phyloP scores from a whole-genome alignment of 2,113 vertebrate species.

The Garra rufa region DNA sequence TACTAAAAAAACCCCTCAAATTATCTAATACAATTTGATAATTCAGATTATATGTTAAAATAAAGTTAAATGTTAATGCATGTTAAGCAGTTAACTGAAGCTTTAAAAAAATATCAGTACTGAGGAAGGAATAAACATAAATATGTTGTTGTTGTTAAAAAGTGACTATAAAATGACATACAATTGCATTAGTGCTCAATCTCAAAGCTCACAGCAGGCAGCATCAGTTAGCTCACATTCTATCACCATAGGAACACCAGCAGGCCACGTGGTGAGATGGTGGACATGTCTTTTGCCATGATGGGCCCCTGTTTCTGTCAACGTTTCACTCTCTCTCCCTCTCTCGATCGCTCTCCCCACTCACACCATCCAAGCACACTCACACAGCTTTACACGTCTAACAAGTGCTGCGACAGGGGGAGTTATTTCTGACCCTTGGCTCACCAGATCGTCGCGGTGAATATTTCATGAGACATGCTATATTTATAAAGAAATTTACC shows the following conservation, averaged over 20 bases:
- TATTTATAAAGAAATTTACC: constrained; percentile 62
- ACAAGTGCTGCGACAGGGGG: constrained; percentile 52
- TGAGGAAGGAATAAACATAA: neutral
- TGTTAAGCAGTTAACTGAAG: neutral
- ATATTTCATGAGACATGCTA: constrained; percentile 59
- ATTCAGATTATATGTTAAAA: neutral
- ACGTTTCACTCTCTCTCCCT: constrained; percentile 27
- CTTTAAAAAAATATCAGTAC: neutral
- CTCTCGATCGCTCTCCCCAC: constrained; percentile 10
- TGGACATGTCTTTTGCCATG: constrained; percentile 24
- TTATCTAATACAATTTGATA: too few relatives aligned
- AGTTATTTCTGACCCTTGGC: constrained; percentile 56
- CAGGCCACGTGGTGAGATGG: constrained; percentile 24
- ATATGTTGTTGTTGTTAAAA: neutral
- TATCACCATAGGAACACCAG: constrained; percentile 28
- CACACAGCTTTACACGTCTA: constrained; percentile 52
- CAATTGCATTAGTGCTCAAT: constrained; percentile 1
- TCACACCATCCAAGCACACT: constrained; percentile 35
- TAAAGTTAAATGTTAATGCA: neutral
- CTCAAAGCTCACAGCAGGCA: constrained; percentile 8
- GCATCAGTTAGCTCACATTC: neutral
- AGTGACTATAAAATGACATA: neutral
- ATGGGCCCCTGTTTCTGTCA: constrained; percentile 36
- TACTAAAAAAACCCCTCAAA: too few relatives aligned
- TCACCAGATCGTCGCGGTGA: constrained; percentile 50